Evolutionary conservation across 64 coral and sea anemone genomes (phyloP).

Genomic region (Actinia tenebrosa): DNA sequence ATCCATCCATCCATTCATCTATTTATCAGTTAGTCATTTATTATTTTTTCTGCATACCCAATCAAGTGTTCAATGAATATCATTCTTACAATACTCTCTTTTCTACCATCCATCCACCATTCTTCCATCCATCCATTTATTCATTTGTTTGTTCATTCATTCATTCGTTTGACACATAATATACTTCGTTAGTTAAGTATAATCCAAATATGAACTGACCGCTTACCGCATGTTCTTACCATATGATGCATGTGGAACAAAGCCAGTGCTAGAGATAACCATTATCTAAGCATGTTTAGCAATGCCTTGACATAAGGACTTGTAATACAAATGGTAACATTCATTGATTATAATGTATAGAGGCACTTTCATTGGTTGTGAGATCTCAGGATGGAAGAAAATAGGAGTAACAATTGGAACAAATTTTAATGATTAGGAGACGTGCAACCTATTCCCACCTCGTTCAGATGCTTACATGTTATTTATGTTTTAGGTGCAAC

Average conservation of each 20-base stretch:
- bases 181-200: too few relatives aligned
- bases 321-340: constrained; percentile 8
- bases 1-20: too few relatives aligned
- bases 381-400: background rate
- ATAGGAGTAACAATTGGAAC: background rate
- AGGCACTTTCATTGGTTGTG: too few relatives aligned
- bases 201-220: background rate
- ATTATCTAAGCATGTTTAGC: background rate
- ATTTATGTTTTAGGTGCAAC: constrained; percentile 39
- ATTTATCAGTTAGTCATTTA: too few relatives aligned
- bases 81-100: too few relatives aligned
- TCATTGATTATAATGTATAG: background rate
- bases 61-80: too few relatives aligned
- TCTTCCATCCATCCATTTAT: too few relatives aligned
- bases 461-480: background rate
- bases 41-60: too few relatives aligned
- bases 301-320: background rate
- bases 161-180: too few relatives aligned
- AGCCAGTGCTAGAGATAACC: constrained; percentile 17
- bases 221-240: background rate
- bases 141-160: too few relatives aligned
- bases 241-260: background rate
- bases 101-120: too few relatives aligned
- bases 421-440: background rate
- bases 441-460: background rate